Base-by-base conservation (phyloP, 2,113 vertebrate species). In the Zapus hudsonius region DNA sequence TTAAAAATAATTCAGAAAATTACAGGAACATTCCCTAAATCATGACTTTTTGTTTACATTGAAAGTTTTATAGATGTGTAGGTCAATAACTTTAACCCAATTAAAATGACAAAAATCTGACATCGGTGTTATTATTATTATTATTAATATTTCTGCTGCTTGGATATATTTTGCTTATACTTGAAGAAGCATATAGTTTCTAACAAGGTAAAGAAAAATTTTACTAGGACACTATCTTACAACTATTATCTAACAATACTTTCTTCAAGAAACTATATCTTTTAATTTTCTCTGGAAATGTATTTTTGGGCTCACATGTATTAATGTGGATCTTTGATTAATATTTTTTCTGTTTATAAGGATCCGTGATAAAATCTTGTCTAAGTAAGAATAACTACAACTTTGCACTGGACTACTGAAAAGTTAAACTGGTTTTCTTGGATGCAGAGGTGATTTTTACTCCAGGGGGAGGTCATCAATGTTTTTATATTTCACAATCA, bases 301-400 rank as follows among this genome's bases (percentile, higher is more conserved):
- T n/a, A 40, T 93, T 89, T 84, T 79, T 90, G 23, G 64, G 15
- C 80, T 87, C 84, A 44, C 9, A 81, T 89, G 84, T 89, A 84
- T 94, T 94, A 73, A 92, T 10, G 6, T 79, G 23, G 13, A 61
- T 74, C 10, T 42, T 1, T 87, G 47, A 81, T 95, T 74, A 83
- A 96, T 92, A 92, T 20, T 79, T 79, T 83, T 94, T 92, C 74
- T 96, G 78, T 92, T 97, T 94, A n/a, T 89, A 88, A 85, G 64
- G 64, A 25, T 95, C 89, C 81, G 4, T 93, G 87, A 84, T 22
- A 95, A 94, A 84, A 95, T 83, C 79, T 93, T 96, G 83, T 94
- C 93, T 73, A 78, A 92, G 52, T 66, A 96, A 86, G 90, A 52
- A 94, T 97, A 97, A 96, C 6, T 38, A 86, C 81, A 96, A 92